Percentiles rank a stretch among this genome's conserved stretches.
Conservation (phyloP, 2,888 invertebrate species). For the Nephrotoma appendiculata region DNA sequence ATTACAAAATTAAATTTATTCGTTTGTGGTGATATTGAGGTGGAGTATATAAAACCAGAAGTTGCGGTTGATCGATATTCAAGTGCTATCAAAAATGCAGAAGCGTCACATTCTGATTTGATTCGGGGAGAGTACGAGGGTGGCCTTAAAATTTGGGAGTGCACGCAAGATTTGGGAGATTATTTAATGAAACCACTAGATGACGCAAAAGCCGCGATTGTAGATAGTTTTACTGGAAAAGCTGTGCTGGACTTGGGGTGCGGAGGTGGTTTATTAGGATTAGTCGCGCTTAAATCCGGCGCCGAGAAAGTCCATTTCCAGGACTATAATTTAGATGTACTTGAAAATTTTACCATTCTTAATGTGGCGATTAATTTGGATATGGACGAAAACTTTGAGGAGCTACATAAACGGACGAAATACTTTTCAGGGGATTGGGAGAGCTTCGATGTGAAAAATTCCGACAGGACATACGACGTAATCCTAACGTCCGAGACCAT, state of each 20-base stretch:
- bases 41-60: slow-evolving; percentile 31
- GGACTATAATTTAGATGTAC: slow-evolving; percentile 84
- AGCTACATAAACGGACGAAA: not conserved
- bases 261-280: slow-evolving; percentile 80
- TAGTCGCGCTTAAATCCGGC: slow-evolving; percentile 52
- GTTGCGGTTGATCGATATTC: slow-evolving; percentile 9
- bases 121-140: slow-evolving; percentile 71
- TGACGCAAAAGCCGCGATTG: slow-evolving; percentile 23
- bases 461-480: slow-evolving; percentile 52
- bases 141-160: slow-evolving; percentile 93
- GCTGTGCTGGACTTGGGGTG: slow-evolving; percentile 80
- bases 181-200: slow-evolving; percentile 37
- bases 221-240: slow-evolving; percentile 32
- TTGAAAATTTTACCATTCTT: slow-evolving; percentile 65
- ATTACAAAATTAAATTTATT: slow-evolving; percentile 20
- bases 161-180: slow-evolving; percentile 63
- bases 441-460: slow-evolving; percentile 36
- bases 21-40: slow-evolving; percentile 32
- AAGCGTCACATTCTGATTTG: slow-evolving; percentile 56
- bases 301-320: slow-evolving; percentile 67
- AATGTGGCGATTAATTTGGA: slow-evolving; percentile 55
- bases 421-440: slow-evolving; percentile 57
- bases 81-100: slow-evolving; percentile 33
- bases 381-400: slow-evolving; percentile 15
- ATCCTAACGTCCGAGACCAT: slow-evolving; percentile 92